Conservation (phyloP, 1,140 invertebrate species). For the Drosophila eugracilis region DNA sequence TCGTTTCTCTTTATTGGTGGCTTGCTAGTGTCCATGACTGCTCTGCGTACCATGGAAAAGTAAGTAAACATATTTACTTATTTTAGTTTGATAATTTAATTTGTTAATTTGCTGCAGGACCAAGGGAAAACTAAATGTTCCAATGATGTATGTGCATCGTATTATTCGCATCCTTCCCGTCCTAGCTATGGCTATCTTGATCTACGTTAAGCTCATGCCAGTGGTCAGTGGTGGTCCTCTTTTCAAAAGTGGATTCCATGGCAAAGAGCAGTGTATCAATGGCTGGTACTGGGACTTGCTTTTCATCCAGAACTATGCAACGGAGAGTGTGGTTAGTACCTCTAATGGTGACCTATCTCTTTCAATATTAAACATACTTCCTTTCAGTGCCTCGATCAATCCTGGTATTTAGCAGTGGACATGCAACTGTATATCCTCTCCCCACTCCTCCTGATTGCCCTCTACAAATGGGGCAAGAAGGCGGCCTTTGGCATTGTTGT, state of each 20-base stretch:
- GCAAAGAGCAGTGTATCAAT: constrained; percentile 61
- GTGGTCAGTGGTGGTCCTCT: constrained; percentile 1
- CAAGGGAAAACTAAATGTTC: constrained; percentile 63
- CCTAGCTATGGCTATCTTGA: constrained; percentile 46
- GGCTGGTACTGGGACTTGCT: constrained; percentile 64
- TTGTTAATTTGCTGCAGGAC: constrained; percentile 9
- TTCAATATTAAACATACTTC: neutral
- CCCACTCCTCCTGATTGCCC: constrained; percentile 89
- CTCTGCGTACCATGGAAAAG: constrained; percentile 88
- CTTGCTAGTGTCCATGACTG: constrained; percentile 87
- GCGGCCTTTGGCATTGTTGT: constrained; percentile 38
- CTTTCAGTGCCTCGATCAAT: constrained; percentile 93
- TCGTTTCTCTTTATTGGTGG: constrained; percentile 89
- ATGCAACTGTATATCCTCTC: constrained; percentile 93
- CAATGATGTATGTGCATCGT: constrained; percentile 64
- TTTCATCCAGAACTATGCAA: constrained; percentile 63
- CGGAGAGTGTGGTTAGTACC: constrained; percentile 25
- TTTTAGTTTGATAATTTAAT: neutral
- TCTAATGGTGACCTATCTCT: accelerated
- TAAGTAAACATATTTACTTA: constrained; percentile 83
- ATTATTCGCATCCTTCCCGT: constrained; percentile 61
- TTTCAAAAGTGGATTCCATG: constrained; percentile 30
- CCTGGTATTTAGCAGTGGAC: constrained; percentile 95
- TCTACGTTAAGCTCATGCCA: constrained; percentile 44
- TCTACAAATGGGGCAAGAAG: constrained; percentile 87